A percentile compares a stretch with the other conserved stretches of the same genome.
phyloP scores from a whole-genome alignment of 2,888 invertebrate species.

The Drosophila picticornis region DNA sequence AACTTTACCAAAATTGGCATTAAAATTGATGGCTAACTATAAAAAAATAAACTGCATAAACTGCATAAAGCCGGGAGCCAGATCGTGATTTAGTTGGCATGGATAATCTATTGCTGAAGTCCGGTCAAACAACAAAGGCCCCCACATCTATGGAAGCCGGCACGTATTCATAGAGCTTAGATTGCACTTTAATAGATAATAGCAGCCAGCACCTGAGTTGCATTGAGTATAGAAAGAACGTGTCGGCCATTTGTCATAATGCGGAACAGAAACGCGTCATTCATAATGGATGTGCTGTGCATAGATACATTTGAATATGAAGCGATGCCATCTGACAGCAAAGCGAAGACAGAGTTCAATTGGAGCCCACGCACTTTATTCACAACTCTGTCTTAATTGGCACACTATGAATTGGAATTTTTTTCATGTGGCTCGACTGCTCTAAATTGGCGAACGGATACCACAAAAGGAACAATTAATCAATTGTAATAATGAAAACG shows the following conservation, averaged over 20 bases:
- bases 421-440: conserved; percentile 21
- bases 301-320: conserved; percentile 9
- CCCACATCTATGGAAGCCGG: conserved; percentile 46
- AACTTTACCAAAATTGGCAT: conserved; percentile 65
- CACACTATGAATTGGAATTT: conserved; percentile 44
- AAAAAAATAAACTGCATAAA: conserved; percentile 32
- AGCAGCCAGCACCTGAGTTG: conserved; percentile 67
- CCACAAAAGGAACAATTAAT: conserved; percentile 63
- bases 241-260: conserved; percentile 72
- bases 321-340: conserved; percentile 8
- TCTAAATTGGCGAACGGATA: conserved; percentile 67
- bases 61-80: conserved; percentile 60
- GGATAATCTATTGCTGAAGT: conserved; percentile 48
- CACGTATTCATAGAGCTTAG: conserved; percentile 66
- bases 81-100: conserved; percentile 62
- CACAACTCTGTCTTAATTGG: conserved; percentile 50
- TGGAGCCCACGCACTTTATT: conserved; percentile 40
- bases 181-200: conserved; percentile 71
- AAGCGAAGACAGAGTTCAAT: conserved; percentile 33
- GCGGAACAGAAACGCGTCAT: conserved; percentile 60
- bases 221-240: conserved; percentile 53
- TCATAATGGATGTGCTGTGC: conserved; percentile 38
- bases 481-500: conserved; percentile 66
- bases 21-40: conserved; percentile 41
- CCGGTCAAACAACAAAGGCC: conserved; percentile 45